These are phyloP conservation scores for Nansenia antarctica DNA, from an alignment of 2,113 vertebrate genomes.

Conservation along the genomic window DNA sequence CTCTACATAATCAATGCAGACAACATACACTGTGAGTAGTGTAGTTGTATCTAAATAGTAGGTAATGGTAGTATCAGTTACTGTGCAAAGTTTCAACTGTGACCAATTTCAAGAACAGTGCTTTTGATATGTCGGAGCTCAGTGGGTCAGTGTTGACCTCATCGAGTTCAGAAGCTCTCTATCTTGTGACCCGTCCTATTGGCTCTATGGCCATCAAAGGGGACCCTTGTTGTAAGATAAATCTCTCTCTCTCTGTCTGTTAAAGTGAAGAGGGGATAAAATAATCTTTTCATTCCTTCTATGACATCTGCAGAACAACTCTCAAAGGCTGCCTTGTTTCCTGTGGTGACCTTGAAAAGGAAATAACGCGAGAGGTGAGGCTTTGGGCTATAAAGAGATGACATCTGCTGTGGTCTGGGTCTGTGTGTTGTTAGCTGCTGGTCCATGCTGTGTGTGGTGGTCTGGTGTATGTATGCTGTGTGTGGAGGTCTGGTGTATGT, in stretches of 20 bases:
- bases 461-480: conserved; percentile 1
- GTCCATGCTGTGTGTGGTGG: conserved; percentile 1
- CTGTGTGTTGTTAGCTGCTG: too few relatives aligned
- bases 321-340: conserved; percentile 26
- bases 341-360: conserved; percentile 46
- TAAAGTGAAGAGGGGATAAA: conserved; percentile 29
- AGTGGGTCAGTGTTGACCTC: background rate
- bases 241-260: conserved; percentile 3
- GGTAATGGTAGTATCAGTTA: too few relatives aligned
- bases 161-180: conserved; percentile 1
- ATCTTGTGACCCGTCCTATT: conserved; percentile 5
- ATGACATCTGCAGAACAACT: conserved; percentile 23
- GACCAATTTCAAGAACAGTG: background rate
- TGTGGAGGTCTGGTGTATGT: background rate
- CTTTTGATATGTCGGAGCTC: conserved; percentile 13
- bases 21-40: too few relatives aligned
- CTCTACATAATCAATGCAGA: too few relatives aligned
- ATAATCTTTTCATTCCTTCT: conserved; percentile 11
- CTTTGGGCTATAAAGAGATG: background rate
- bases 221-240: conserved; percentile 3
- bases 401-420: conserved; percentile 1
- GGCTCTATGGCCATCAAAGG: background rate
- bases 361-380: conserved; percentile 29
- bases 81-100: background rate
- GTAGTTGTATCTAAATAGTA: too few relatives aligned